Evolutionary conservation across 92 coral and sea anemone species (phyloP).

Genomic region (Meandrina meandrites): DNA sequence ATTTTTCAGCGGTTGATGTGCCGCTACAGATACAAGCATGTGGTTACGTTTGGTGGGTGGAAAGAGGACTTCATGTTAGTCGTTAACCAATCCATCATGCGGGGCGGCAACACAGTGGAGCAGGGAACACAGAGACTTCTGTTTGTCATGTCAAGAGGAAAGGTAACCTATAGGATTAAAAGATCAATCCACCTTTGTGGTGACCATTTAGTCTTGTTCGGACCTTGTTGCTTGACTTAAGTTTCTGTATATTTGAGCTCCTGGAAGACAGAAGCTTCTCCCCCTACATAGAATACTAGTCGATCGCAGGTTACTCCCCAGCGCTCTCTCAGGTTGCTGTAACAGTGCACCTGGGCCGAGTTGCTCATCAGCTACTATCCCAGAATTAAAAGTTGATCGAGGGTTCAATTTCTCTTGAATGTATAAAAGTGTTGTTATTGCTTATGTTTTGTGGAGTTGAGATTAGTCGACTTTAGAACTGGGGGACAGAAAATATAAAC

Average conservation of each 20-base stretch:
- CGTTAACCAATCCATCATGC: conserved; percentile 93
- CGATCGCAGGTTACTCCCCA: not conserved
- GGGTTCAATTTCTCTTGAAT: too few species aligned
- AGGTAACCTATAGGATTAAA: conserved; percentile 55
- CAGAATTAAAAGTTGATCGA: too few species aligned
- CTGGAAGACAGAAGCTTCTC: not conserved
- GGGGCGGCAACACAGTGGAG: conserved; percentile 90
- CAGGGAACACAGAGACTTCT: conserved; percentile 96
- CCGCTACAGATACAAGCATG: conserved; percentile 92
- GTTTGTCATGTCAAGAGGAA: conserved; percentile 92
- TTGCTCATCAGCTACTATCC: too few species aligned
- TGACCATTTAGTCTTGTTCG: not conserved
- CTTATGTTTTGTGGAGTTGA: too few species aligned
- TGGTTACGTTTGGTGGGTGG: conserved; percentile 98
- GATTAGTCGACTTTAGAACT: too few species aligned
- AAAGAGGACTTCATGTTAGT: conserved; percentile 99
- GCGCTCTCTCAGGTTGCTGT: too few species aligned
- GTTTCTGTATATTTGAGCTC: not conserved
- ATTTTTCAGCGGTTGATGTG: conserved; percentile 83
- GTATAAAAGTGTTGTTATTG: too few species aligned
- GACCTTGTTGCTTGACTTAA: not conserved
- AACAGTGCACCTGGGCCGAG: too few species aligned
- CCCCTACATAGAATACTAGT: not conserved
- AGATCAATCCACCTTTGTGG: not conserved
- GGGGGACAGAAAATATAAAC: too few species aligned